Evolutionary conservation across 2,797 vertebrate species (phyloP).

Genomic region (Falco berigora): DNA sequence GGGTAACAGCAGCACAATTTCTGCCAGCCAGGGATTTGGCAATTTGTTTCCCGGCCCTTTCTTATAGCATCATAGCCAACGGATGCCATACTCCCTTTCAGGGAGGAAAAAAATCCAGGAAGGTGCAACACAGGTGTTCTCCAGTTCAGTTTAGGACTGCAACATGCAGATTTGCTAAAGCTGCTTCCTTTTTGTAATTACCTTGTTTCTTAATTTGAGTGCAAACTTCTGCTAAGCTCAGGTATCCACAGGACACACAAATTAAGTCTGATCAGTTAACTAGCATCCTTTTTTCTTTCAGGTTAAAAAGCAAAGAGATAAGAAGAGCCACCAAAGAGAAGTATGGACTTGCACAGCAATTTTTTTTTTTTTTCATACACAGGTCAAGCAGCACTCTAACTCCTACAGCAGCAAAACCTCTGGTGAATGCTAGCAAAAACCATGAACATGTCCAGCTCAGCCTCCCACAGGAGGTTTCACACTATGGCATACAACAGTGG

Average conservation of each 20-base stretch:
- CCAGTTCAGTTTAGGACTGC: neutral
- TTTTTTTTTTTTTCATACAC: neutral
- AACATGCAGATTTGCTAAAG: neutral
- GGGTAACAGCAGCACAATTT: neutral
- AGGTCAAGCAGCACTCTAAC: neutral
- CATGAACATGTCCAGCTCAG: neutral
- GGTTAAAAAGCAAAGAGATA: neutral
- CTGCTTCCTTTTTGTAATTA: neutral
- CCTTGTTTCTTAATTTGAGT: neutral
- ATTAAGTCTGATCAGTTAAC: neutral
- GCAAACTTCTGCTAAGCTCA: neutral
- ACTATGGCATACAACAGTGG: accelerated
- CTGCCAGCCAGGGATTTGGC: neutral
- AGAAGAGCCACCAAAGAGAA: neutral
- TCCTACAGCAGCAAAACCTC: neutral
- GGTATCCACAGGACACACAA: neutral
- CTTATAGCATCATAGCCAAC: neutral
- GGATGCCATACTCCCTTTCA: neutral
- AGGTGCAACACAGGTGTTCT: neutral
- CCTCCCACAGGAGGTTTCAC: neutral
- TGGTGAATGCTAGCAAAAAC: neutral
- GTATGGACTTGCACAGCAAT: neutral
- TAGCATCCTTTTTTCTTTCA: neutral
- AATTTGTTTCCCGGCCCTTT: neutral
- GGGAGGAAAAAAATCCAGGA: neutral